Evolutionary conservation across 53 echinoderm and acorn worm species (phyloP), one percentile per base, ranked within the genome.

Genomic region (Antedon mediterranea): DNA sequence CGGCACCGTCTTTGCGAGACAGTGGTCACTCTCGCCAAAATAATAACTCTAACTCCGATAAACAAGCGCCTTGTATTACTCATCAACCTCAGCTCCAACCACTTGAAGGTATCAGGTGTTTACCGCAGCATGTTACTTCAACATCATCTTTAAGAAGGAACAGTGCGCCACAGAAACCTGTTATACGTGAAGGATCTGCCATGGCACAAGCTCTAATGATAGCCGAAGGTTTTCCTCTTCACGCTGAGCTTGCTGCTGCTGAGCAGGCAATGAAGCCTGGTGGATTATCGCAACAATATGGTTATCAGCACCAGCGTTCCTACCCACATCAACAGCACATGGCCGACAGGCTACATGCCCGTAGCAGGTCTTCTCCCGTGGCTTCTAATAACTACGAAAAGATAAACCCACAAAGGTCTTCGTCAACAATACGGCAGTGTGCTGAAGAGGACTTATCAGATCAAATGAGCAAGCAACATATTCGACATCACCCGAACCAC

Each of bases 341-440:
- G 11, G 30, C 71, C 32, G 71, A 71, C 5, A 31, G 71, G 6
- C 28, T 33, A 30, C 71, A 71, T 78, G 81, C 75, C 79, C 82
- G 43, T 72, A 86, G 71, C 75, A 82, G 78, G 79, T 78, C 70
- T 76, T 79, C 79, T 74, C 71, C 31, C 30, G 79, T 71, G 23
- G 71, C 33, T 3, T 28, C 34, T 2, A 71, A 71, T 30, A 71
- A 71, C 30, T 71, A 71, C 28, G 79, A 71, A 79, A 71, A 23
- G 23, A 57, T 57, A 15, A 57, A 13, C 57, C 57, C 9, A 57
- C 57, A 57, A 26, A 6, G 57, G 26, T 57, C 57, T 6, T 57
- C 23, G 57, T 57, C 57, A 18, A 18, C 57, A 23, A 23, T 57
- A 23, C 11, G 57, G 20, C 57, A 57, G 23, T 2, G 2, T 2